Base-by-base conservation (phyloP, 2,888 invertebrate genomes). In the Rugalucina vietnamica region DNA sequence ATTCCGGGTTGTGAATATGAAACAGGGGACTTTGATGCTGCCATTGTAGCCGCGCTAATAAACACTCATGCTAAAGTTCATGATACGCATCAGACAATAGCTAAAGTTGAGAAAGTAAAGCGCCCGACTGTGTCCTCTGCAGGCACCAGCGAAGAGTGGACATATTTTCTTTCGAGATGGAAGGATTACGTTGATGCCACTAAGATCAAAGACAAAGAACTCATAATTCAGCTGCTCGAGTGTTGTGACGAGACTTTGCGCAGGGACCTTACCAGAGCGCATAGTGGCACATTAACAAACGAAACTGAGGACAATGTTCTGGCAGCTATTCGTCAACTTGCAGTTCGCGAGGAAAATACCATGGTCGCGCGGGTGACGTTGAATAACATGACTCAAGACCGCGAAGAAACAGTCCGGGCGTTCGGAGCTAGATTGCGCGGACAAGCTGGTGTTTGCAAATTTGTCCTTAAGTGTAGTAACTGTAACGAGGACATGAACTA, bases 401-500 rank as follows among this genome's bases (percentile, higher is more conserved):
- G 87, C 3, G 86, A 87, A 49, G 89, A 91, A 72, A 49, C 91
- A n/a, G 75, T 89, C 0, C 73, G 90, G 0, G 69, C 37, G 4
- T 90, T 87, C 50, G 72, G 87, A 37, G 89, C 89, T 21, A 36
- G 88, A 12, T 60, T 91, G 0, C 60, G 76, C 0, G 90, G 89
- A 24, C 89, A 90, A 69, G 90, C 91, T 12, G 50, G 76, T 18
- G 73, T 89, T 1, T 90, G 90, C 72, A 90, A 85, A 37, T 89
- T 81, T 39, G 14, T 65, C 0, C 69, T 86, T 1, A 74, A 75
- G 34, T 88, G 86, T 72, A 39, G 82, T 21, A 24, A 18, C 8
- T 86, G 86, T 75, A 24, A 70, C 2, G 0, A n/a, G 0, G 71
- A 82, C 5, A 85, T 88, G 0, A 79, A 83, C 39, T 79, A 80